Percentiles rank a stretch among this genome's conserved stretches.
These are phyloP conservation scores for Carcinoscorpius rotundicauda DNA, from an alignment of 1,140 invertebrate species.

Conservation along the genomic window DNA sequence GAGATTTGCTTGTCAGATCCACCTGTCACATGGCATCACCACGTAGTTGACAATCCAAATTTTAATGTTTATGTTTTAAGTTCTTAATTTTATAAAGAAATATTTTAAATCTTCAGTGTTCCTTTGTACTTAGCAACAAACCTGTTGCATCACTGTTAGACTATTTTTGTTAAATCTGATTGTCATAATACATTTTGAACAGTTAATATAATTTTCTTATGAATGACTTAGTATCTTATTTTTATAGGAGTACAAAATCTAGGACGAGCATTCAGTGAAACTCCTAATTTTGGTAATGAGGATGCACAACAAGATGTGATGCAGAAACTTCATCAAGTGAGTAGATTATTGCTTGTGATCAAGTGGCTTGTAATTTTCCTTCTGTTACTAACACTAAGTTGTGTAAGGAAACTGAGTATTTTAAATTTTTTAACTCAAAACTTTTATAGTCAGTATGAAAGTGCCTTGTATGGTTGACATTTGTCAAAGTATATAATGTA, in stretches of 20 bases:
- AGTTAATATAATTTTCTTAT: neutral
- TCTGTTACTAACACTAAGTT: neutral
- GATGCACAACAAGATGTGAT: constrained; percentile 84
- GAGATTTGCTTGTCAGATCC: too few relatives aligned
- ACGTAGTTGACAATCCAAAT: too few relatives aligned
- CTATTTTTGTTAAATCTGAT: too few relatives aligned
- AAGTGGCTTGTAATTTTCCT: neutral
- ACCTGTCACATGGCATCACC: too few relatives aligned
- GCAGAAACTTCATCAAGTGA: constrained; percentile 78
- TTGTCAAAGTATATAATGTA: neutral
- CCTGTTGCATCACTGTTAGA: too few relatives aligned
- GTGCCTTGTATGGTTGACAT: constrained; percentile 1
- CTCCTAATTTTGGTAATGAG: constrained; percentile 74
- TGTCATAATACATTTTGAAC: too few relatives aligned
- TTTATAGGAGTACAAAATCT: constrained; percentile 58
- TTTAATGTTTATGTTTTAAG: too few relatives aligned
- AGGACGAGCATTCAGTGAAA: constrained; percentile 75
- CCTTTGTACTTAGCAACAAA: too few relatives aligned
- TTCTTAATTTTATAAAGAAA: too few relatives aligned
- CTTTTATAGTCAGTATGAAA: neutral
- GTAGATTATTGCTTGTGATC: neutral
- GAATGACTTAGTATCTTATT: neutral
- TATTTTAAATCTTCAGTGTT: too few relatives aligned
- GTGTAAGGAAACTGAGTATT: neutral
- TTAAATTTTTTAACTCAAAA: neutral